Percentiles rank a stretch among this genome's conserved stretches.
Evolutionary conservation across 2,888 invertebrate species (phyloP).

Genomic region (Nematopogon swammerdamellus): DNA sequence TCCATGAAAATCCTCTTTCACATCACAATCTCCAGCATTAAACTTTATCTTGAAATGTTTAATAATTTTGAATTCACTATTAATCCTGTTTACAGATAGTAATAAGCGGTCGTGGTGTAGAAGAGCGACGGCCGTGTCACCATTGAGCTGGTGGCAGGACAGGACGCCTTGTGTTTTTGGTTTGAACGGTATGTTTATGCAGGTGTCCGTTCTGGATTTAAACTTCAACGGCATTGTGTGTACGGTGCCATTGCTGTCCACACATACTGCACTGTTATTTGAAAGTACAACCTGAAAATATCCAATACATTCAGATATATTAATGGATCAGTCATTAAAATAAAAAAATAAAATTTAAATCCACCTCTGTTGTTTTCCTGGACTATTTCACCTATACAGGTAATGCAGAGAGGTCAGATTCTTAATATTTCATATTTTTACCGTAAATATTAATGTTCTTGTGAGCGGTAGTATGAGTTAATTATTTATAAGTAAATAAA

Average conservation of each 20-base stretch:
- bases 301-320: too few species aligned
- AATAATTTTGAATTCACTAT: constrained; percentile 20
- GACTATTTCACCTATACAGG: too few species aligned
- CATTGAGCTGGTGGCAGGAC: constrained; percentile 12
- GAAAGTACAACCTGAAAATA: constrained; percentile 19
- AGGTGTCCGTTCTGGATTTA: constrained; percentile 24
- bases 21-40: background rate
- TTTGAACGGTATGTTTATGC: constrained; percentile 22
- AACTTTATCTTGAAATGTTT: too few species aligned
- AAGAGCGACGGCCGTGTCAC: constrained; percentile 11
- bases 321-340: too few species aligned
- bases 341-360: too few species aligned
- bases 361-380: too few species aligned
- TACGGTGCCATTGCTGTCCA: constrained; percentile 26
- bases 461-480: too few species aligned
- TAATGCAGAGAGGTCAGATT: too few species aligned
- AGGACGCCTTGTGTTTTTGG: constrained; percentile 19
- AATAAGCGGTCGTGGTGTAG: background rate
- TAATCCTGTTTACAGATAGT: constrained; percentile 22
- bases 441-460: too few species aligned
- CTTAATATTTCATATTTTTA: too few species aligned
- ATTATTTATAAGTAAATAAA: too few species aligned
- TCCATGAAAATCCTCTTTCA: background rate
- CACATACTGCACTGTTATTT: constrained; percentile 26
- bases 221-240: constrained; percentile 28